A percentile compares a stretch with the other conserved stretches of the same genome.
Conservation (phyloP, 1,140 invertebrate genomes). For the Lasaia peninsularis region DNA sequence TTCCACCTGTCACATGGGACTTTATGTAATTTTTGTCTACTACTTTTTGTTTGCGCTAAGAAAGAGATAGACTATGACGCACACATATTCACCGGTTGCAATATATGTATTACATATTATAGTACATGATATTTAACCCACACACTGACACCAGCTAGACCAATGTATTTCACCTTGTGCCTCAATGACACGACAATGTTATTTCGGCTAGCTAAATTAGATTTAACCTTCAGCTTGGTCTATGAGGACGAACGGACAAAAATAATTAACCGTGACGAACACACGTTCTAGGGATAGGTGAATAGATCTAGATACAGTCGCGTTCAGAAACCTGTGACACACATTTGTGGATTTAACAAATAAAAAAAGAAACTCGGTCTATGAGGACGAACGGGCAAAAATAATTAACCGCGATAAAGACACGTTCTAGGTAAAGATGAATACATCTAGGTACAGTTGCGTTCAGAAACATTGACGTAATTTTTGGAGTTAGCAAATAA, state of each 20-base stretch:
- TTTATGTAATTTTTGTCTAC: no score
- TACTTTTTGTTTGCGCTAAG: no score
- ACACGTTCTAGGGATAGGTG: neutral
- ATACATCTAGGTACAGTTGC: no score
- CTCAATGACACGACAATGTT: constrained; percentile 37
- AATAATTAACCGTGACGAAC: constrained; percentile 16
- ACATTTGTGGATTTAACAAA: no score
- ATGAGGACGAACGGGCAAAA: constrained; percentile 33
- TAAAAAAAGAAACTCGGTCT: constrained; percentile 23
- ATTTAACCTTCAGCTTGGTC: constrained; percentile 30
- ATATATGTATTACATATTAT: no score
- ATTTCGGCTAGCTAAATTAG: constrained; percentile 26
- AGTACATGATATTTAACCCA: neutral
- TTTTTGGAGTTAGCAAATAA: no score
- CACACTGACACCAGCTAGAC: constrained; percentile 14
- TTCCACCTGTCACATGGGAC: no score
- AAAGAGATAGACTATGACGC: no score
- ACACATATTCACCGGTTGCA: no score
- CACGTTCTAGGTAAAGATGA: neutral
- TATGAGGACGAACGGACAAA: constrained; percentile 35
- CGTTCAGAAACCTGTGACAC: no score
- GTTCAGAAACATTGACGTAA: no score
- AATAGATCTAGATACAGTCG: no score
- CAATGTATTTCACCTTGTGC: constrained; percentile 37
- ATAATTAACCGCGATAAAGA: constrained; percentile 14